phyloP scores from a whole-genome alignment of 2,113 vertebrate species.

The Callipepla squamata region DNA sequence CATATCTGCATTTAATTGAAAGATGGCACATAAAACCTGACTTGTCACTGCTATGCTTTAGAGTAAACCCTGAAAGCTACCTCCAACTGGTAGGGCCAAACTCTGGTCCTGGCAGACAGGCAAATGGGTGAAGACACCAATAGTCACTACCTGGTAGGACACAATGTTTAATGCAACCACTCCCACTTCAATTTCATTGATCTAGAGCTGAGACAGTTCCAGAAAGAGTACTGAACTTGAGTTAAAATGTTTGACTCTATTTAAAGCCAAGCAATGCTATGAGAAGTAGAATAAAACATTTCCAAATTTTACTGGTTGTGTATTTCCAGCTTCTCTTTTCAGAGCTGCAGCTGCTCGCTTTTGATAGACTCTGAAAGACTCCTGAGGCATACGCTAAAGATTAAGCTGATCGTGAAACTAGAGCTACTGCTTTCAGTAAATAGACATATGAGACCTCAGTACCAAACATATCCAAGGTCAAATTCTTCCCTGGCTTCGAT shows the following conservation, averaged over 20 bases:
- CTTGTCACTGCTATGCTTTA: background rate
- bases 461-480: constrained; percentile 3
- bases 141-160: background rate
- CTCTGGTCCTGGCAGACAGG: background rate
- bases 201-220: background rate
- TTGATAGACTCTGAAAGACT: background rate
- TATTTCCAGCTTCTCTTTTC: background rate
- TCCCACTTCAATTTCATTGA: background rate
- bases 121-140: background rate
- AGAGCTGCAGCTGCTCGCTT: background rate
- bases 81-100: background rate
- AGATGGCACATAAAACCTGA: background rate
- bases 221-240: background rate
- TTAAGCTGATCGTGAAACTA: constrained; percentile 52
- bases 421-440: background rate
- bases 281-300: background rate
- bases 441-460: background rate
- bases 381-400: background rate
- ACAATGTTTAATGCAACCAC: background rate
- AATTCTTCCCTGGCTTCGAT: background rate
- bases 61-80: background rate
- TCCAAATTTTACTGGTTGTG: background rate
- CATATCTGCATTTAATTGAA: background rate
- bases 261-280: background rate
- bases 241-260: background rate